Conservation (phyloP, 1,140 invertebrate species). For the Steinernema feltiae region DNA sequence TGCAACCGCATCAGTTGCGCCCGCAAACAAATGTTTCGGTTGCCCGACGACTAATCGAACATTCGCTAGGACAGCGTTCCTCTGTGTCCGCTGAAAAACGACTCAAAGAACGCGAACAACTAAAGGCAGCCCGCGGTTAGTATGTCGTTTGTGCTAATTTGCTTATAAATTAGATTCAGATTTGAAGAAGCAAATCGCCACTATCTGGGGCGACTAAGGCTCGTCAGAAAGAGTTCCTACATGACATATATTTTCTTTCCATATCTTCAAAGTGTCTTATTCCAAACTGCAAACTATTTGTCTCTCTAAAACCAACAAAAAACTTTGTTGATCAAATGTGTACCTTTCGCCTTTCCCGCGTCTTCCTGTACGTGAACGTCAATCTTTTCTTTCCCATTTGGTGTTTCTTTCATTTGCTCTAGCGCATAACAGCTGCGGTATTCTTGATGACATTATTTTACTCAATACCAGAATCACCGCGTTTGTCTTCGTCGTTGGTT, state of each 20-base stretch:
- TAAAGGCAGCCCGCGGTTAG: not conserved
- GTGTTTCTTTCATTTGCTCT: slow-evolving; percentile 3
- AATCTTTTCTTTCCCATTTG: not conserved
- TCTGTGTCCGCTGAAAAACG: not conserved
- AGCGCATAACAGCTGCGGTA: not conserved
- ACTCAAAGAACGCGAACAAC: not conserved
- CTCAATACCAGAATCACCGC: not conserved
- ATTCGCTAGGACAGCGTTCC: not conserved
- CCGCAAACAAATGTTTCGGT: not conserved
- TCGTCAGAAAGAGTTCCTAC: no score
- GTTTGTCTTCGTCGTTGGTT: not conserved
- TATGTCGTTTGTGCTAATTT: not conserved
- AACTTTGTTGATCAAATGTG: not conserved
- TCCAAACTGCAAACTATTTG: no score
- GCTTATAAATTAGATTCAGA: not conserved
- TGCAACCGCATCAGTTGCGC: not conserved
- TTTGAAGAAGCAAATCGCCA: not conserved
- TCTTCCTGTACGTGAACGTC: no score
- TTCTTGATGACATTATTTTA: slow-evolving; percentile 5
- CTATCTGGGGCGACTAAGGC: not conserved
- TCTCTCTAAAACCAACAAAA: no score
- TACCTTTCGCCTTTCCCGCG: not conserved
- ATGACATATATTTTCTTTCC: not conserved
- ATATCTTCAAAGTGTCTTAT: no score
- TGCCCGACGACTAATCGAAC: not conserved